Evolutionary conservation across 2,797 vertebrate species (phyloP).

Genomic region (Adrianichthys oophorus): DNA sequence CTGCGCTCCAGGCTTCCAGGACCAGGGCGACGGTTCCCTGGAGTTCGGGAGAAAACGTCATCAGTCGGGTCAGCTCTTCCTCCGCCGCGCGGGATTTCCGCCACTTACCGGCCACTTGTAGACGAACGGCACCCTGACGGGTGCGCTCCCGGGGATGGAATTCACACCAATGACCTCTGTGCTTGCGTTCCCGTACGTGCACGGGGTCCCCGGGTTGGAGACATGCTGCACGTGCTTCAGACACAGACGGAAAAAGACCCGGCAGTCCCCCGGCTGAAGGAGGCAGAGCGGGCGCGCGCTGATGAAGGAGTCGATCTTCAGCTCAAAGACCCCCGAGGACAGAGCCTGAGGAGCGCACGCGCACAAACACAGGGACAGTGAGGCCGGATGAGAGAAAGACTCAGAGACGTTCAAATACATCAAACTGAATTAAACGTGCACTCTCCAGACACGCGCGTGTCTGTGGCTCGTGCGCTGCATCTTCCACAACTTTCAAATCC

Average conservation of each 20-base stretch:
- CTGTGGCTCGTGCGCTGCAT: too few species aligned
- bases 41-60: background rate
- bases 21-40: conserved; percentile 87
- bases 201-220: conserved; percentile 79
- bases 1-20: conserved; percentile 84
- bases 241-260: conserved; percentile 87
- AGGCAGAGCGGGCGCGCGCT: conserved; percentile 59
- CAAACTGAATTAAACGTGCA: too few species aligned
- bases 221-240: conserved; percentile 82
- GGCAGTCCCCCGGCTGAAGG: conserved; percentile 66
- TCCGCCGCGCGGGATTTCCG: background rate
- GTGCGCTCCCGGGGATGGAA: conserved; percentile 68
- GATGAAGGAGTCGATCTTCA: conserved; percentile 85
- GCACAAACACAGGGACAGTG: background rate
- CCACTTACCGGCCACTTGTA: conserved; percentile 89
- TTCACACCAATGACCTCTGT: conserved; percentile 69
- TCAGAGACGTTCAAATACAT: too few species aligned
- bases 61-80: background rate
- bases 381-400: background rate
- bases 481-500: background rate
- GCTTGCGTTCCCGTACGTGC: conserved; percentile 81
- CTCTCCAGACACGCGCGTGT: too few species aligned
- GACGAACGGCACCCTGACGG: conserved; percentile 79
- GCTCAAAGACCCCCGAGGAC: conserved; percentile 84
- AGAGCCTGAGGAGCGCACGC: conserved; percentile 58